phyloP scores from a whole-genome alignment of 2,888 invertebrate species.

The Chirona hameri region DNA sequence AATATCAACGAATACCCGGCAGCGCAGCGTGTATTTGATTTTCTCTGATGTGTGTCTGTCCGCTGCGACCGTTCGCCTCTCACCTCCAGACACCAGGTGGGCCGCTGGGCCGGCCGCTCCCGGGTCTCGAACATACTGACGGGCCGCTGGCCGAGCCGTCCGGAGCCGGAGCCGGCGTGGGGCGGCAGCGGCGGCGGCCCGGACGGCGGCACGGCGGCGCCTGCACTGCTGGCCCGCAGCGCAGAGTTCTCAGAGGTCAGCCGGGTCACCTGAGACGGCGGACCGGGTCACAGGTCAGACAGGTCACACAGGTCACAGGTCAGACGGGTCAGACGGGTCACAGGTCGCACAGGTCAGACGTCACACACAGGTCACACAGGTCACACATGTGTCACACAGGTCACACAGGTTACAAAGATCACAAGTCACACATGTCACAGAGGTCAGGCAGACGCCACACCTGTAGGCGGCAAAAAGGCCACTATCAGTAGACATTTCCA shows the following conservation, averaged over 20 bases:
- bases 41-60: too few species aligned
- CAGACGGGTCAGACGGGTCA: neutral
- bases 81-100: neutral
- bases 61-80: neutral
- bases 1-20: too few species aligned
- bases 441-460: too few species aligned
- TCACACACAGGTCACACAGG: neutral
- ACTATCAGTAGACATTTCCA: too few species aligned
- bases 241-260: constrained; percentile 26
- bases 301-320: neutral
- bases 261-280: neutral
- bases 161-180: neutral
- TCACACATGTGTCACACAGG: too few species aligned
- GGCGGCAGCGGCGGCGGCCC: neutral
- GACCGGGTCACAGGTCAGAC: neutral
- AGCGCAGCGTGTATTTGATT: too few species aligned
- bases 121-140: constrained; percentile 39
- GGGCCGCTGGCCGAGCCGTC: constrained; percentile 34
- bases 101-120: constrained; percentile 10
- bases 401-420: too few species aligned
- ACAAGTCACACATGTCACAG: too few species aligned
- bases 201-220: neutral
- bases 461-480: too few species aligned
- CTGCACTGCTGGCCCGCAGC: neutral
- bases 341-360: neutral